A percentile compares a stretch with the other conserved stretches of the same genome.
Conservation (phyloP, 2,797 vertebrate genomes). For the Sandelia bainsii region DNA sequence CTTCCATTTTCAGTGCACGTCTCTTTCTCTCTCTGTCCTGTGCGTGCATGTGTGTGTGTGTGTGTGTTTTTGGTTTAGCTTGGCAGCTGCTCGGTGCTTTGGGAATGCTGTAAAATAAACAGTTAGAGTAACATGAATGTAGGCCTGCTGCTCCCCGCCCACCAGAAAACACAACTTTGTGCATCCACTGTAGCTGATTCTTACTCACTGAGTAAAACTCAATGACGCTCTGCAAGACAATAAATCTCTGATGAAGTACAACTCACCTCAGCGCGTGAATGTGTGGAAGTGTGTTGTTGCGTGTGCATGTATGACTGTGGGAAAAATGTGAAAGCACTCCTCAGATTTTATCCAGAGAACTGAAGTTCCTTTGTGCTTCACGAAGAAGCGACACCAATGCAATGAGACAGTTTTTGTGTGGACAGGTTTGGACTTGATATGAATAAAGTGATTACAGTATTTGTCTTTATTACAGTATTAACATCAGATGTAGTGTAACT, state of each 20-base stretch:
- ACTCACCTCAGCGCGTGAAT: background rate
- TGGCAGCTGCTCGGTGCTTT: slow-evolving; percentile 57
- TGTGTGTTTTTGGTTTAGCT: slow-evolving; percentile 30
- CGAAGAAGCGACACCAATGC: too few relatives aligned
- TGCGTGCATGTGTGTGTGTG: slow-evolving; percentile 12
- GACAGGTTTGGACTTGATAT: background rate
- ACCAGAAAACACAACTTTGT: slow-evolving; percentile 26
- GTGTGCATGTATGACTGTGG: background rate
- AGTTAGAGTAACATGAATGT: slow-evolving; percentile 55
- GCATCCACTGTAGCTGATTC: slow-evolving; percentile 23
- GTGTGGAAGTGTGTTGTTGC: too few relatives aligned
- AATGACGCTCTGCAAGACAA: slow-evolving; percentile 3
- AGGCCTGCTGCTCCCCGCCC: slow-evolving; percentile 34
- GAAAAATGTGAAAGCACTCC: background rate
- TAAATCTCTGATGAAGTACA: background rate
- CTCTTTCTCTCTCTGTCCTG: background rate
- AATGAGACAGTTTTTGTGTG: too few relatives aligned
- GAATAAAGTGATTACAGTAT: background rate
- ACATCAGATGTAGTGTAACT: too few relatives aligned
- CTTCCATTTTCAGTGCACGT: background rate
- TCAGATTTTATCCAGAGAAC: background rate
- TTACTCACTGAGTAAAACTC: slow-evolving; percentile 21
- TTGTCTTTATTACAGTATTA: too few relatives aligned
- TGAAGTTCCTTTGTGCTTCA: too few relatives aligned
- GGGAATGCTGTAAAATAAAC: slow-evolving; percentile 71